Conservation (phyloP, 2,113 vertebrate genomes). For the Pycnonotus jocosus region DNA sequence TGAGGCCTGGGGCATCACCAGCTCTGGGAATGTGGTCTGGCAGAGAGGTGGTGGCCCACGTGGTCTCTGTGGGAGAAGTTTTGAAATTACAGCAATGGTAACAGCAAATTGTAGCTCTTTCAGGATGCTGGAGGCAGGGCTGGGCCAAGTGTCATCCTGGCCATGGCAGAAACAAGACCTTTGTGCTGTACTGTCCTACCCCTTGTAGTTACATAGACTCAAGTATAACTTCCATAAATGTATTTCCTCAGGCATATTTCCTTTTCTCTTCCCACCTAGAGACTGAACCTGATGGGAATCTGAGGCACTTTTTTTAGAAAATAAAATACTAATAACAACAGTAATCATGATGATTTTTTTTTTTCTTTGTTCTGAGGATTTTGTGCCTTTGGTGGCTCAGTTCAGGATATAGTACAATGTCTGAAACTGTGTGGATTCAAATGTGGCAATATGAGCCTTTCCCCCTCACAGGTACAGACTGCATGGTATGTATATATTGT, state of each 20-base stretch:
- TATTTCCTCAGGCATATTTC: background rate
- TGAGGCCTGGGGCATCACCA: rapidly evolving
- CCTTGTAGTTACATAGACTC: background rate
- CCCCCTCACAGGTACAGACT: background rate
- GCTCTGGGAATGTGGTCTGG: rapidly evolving
- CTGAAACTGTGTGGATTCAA: background rate
- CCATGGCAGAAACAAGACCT: background rate
- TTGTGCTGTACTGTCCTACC: background rate
- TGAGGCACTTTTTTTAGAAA: background rate
- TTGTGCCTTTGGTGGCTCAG: background rate
- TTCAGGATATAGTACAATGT: background rate
- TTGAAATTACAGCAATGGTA: background rate
- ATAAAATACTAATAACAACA: background rate
- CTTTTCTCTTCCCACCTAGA: background rate
- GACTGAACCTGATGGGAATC: background rate
- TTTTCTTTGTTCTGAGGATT: background rate
- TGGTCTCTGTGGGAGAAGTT: background rate
- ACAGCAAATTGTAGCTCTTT: background rate
- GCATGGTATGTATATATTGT: background rate
- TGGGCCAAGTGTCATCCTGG: background rate
- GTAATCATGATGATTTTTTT: background rate
- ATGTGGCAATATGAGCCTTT: background rate
- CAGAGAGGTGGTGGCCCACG: background rate
- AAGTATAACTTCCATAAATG: background rate
- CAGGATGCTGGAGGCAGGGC: background rate